A percentile compares a stretch with the other conserved stretches of the same genome.
phyloP scores from a whole-genome alignment of 2,113 vertebrate species.

The Psittacus erithacus region DNA sequence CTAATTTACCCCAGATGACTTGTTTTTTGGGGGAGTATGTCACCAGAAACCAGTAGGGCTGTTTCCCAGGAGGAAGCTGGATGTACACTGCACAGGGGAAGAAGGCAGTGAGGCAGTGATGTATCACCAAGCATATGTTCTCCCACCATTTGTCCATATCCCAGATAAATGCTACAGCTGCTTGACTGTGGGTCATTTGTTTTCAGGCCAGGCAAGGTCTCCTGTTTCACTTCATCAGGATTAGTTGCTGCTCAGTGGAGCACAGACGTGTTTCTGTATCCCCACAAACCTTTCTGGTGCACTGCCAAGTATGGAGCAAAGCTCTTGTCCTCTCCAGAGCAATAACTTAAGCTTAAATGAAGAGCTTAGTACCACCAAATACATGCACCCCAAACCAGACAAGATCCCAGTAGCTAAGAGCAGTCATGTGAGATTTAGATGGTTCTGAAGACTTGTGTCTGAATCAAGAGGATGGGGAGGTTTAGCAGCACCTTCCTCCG shows the following conservation, averaged over 20 bases:
- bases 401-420: background rate
- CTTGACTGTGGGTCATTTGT: background rate
- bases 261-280: background rate
- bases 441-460: background rate
- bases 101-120: background rate
- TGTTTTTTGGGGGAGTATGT: background rate
- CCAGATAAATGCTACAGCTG: background rate
- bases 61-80: background rate
- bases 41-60: background rate
- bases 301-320: background rate
- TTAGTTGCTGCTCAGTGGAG: background rate
- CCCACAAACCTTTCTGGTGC: background rate
- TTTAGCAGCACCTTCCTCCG: background rate
- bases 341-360: background rate
- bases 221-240: background rate
- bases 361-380: background rate
- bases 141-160: fast-evolving
- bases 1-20: background rate
- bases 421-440: background rate
- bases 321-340: background rate
- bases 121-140: background rate
- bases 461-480: background rate
- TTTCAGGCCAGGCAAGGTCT: background rate
- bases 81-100: fast-evolving
- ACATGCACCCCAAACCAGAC: background rate